Conservation (phyloP, 2,797 vertebrate genomes). For the Sorex maritimensis region DNA sequence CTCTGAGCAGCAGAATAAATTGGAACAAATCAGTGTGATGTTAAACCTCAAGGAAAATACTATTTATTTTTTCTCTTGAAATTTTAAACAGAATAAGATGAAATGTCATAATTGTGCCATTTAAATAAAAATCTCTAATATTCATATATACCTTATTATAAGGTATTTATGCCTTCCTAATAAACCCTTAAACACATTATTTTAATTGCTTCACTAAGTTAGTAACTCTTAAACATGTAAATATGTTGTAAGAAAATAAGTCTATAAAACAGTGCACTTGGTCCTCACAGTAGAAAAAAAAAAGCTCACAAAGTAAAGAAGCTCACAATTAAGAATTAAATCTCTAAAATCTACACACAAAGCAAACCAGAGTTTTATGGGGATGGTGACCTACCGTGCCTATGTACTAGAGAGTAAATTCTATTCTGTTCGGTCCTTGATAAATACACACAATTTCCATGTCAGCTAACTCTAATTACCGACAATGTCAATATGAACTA, state of each 20-base stretch:
- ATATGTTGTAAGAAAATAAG: conserved; percentile 74
- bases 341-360: conserved; percentile 73
- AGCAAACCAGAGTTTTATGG: conserved; percentile 62
- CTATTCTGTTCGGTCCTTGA: conserved; percentile 75
- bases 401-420: conserved; percentile 80
- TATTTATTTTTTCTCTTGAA: conserved; percentile 49
- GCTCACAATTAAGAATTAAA: conserved; percentile 80
- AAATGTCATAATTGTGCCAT: conserved; percentile 71
- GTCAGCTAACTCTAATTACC: conserved; percentile 76
- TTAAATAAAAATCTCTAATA: conserved; percentile 61
- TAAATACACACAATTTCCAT: conserved; percentile 80
- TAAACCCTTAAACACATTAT: conserved; percentile 76
- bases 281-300: conserved; percentile 46
- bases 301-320: conserved; percentile 73
- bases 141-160: no score
- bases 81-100: conserved; percentile 70
- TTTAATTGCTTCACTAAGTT: conserved; percentile 77
- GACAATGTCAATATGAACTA: conserved; percentile 71
- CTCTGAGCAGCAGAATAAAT: conserved; percentile 51
- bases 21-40: conserved; percentile 68
- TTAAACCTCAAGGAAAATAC: conserved; percentile 36
- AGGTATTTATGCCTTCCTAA: conserved; percentile 70
- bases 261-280: conserved; percentile 52
- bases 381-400: conserved; percentile 75
- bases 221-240: conserved; percentile 75